Evolutionary conservation across 1,140 invertebrate species (phyloP), one percentile per base, ranked within the genome.

Genomic region (Scylla paramamosain): DNA sequence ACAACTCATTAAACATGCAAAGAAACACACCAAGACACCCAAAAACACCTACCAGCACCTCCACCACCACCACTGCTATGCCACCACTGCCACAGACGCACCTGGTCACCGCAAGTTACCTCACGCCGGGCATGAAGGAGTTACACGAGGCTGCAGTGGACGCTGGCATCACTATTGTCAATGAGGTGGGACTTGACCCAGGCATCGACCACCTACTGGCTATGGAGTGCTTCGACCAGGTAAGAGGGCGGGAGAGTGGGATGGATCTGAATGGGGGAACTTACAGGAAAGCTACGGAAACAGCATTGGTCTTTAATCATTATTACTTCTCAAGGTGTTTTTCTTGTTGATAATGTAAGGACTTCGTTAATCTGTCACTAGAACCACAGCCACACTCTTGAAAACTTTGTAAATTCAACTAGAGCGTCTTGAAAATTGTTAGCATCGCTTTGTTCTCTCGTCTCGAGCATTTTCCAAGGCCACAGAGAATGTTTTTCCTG

Each of bases 141-240:
- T 97, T 99, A 4, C 98, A 99, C 96, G 97, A 98, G 20, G 97
- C 97, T 95, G 99, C 99, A 0, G 97, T 98, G 89, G 97, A 98
- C 87, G 98, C 98, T 16, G 99, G 98, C 0, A 97, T 99, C 0
- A 99, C 99, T 0, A 98, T 99, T 86, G 97, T 99, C 98, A 99
- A 98, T 97, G 99, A 99, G 97, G 98, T 99, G 0, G 99, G 99
- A 7, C 97, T 99, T 8, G 99, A 99, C 97, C 99, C 99, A 0
- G 99, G 99, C 4, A 98, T 99, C 96, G 99, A 99, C 97, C 99
- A 99, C 97, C 97, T 99, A 86, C 97, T 99, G 88, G 99, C 99
- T 0, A 98, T 99, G 97, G 99, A 99, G 97, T 99, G 99, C 97
- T 99, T 99, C 96, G 99, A 99, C 96, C 98, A 99, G 96, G 98